Percentiles rank a stretch among this genome's conserved stretches.
Conservation (phyloP, 2,113 vertebrate genomes). For the Anoplopoma fimbria region DNA sequence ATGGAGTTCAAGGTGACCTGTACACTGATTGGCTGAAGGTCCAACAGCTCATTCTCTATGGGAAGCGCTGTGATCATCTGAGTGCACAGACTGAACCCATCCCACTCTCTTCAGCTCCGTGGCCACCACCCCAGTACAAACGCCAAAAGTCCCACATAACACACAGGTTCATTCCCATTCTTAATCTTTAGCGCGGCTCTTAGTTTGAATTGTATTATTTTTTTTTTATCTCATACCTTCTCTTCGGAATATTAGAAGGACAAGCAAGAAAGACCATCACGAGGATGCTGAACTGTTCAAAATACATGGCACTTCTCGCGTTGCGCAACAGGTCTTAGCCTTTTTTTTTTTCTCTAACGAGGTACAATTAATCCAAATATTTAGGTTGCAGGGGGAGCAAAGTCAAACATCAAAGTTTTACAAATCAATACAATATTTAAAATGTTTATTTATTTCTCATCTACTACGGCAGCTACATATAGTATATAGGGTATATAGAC, state of each 20-base stretch:
- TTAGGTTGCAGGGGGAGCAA: neutral
- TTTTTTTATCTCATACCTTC: neutral
- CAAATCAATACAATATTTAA: neutral
- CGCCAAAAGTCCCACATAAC: conserved; percentile 17
- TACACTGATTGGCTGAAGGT: conserved; percentile 57
- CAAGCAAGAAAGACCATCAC: neutral
- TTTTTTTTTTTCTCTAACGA: conserved; percentile 49
- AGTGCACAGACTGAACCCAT: conserved; percentile 36
- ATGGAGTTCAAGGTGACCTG: conserved; percentile 46
- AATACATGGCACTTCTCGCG: conserved; percentile 32
- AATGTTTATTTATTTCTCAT: neutral
- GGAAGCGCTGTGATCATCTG: conserved; percentile 2
- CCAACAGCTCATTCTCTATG: conserved; percentile 53
- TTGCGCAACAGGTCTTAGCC: conserved; percentile 80
- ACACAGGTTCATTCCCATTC: neutral
- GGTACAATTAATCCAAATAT: neutral
- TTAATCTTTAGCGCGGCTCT: neutral
- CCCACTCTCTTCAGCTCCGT: conserved; percentile 40
- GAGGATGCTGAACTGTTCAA: conserved; percentile 10
- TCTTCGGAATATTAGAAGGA: neutral
- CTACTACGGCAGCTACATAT: neutral
- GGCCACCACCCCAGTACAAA: conserved; percentile 64
- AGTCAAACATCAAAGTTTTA: conserved; percentile 43
- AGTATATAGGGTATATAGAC: no score
- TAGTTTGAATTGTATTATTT: neutral